A percentile compares a stretch with the other conserved stretches of the same genome.
phyloP scores from a whole-genome alignment of 2,888 invertebrate genomes.

The Ctenicera cuprea region DNA sequence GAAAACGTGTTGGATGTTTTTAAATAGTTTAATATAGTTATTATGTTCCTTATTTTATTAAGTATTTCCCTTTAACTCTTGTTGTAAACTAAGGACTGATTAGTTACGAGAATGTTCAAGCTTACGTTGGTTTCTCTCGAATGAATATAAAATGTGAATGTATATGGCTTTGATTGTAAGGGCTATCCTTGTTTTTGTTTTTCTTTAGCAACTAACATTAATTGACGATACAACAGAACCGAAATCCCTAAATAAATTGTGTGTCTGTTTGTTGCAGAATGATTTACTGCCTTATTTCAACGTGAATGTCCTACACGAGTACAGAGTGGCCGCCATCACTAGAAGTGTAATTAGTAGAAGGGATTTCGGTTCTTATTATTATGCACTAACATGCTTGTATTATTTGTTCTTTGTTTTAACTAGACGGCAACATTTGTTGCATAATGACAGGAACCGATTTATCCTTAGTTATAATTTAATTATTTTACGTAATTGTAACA shows the following conservation, averaged over 20 bases:
- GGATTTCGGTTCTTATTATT: constrained; percentile 69
- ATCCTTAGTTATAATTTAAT: constrained; percentile 50
- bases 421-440: constrained; percentile 43
- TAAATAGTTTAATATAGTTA: neutral
- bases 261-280: constrained; percentile 76
- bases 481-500: constrained; percentile 25
- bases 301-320: constrained; percentile 69
- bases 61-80: constrained; percentile 8
- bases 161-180: neutral
- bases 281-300: constrained; percentile 79
- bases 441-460: constrained; percentile 61
- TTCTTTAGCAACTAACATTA: neutral
- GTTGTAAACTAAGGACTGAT: constrained; percentile 33
- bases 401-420: constrained; percentile 27
- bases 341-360: constrained; percentile 49
- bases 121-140: neutral
- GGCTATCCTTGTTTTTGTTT: neutral
- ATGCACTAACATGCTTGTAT: constrained; percentile 53
- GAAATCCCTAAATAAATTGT: constrained; percentile 66
- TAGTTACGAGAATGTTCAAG: constrained; percentile 3
- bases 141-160: no score
- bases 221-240: constrained; percentile 61
- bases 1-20: constrained; percentile 6
- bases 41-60: constrained; percentile 25
- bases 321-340: constrained; percentile 32